phyloP scores from a whole-genome alignment of 2,113 vertebrate species.

The Pavo muticus region DNA sequence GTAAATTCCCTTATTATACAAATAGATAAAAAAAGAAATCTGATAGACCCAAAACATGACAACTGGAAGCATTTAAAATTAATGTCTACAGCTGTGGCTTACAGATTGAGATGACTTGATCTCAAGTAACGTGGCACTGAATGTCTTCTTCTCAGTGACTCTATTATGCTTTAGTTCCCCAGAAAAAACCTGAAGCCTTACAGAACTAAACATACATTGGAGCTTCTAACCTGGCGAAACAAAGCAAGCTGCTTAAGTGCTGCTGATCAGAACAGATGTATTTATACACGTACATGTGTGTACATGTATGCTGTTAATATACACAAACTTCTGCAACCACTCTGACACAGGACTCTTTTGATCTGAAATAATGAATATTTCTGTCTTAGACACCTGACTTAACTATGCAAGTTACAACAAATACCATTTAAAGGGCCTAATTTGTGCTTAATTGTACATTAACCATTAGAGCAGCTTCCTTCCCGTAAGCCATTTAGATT shows the following conservation, averaged over 20 bases:
- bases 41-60: neutral
- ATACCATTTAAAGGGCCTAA: neutral
- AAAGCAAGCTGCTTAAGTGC: neutral
- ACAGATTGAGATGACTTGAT: neutral
- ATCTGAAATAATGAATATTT: neutral
- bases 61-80: fast-evolving
- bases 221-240: neutral
- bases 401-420: neutral
- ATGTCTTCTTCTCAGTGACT: neutral
- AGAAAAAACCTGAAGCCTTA: neutral
- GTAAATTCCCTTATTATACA: neutral
- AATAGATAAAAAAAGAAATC: neutral
- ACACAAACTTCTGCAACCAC: neutral
- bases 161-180: neutral
- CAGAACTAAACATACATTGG: neutral
- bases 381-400: fast-evolving
- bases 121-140: neutral
- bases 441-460: fast-evolving
- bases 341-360: neutral
- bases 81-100: neutral
- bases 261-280: fast-evolving
- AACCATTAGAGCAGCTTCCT: neutral
- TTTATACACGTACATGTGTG: neutral
- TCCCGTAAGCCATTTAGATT: neutral
- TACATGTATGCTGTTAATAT: fast-evolving